Percentiles rank a stretch among this genome's conserved stretches.
phyloP scores from a whole-genome alignment of 2,888 invertebrate genomes.

The Aphidius colemani region DNA sequence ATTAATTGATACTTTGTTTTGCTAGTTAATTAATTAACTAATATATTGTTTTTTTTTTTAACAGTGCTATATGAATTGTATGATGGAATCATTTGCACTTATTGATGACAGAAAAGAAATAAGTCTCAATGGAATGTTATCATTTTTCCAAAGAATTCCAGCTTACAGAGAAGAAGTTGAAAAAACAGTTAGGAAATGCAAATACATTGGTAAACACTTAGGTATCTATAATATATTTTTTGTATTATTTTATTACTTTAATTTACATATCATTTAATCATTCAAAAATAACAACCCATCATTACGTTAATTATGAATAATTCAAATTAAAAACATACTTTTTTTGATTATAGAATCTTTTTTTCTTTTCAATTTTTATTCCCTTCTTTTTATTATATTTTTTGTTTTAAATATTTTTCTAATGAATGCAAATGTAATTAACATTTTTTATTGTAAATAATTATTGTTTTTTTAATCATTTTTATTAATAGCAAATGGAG shows the following conservation, averaged over 20 bases:
- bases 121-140: constrained; percentile 52
- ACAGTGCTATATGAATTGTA: constrained; percentile 58
- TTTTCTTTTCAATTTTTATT: constrained; percentile 19
- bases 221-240: constrained; percentile 43
- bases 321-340: too few relatives aligned
- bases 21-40: too few relatives aligned
- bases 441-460: background rate
- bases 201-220: constrained; percentile 51
- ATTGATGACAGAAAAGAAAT: constrained; percentile 54
- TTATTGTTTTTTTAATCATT: background rate
- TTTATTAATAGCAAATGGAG: constrained; percentile 47
- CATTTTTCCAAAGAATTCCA: constrained; percentile 55
- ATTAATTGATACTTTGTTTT: too few relatives aligned
- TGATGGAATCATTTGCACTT: constrained; percentile 56
- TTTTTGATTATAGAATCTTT: background rate
- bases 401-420: constrained; percentile 6
- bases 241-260: constrained; percentile 22
- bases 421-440: constrained; percentile 13
- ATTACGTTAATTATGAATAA: too few relatives aligned
- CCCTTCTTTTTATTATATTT: background rate
- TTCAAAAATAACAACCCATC: too few relatives aligned
- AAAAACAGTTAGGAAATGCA: constrained; percentile 50
- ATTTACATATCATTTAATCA: too few relatives aligned
- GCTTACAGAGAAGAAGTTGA: constrained; percentile 54
- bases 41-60: background rate